Percentiles rank a stretch among this genome's conserved stretches.
These are phyloP conservation scores for Apis dorsata DNA, from an alignment of 1,140 invertebrate species.

Conservation along the genomic window DNA sequence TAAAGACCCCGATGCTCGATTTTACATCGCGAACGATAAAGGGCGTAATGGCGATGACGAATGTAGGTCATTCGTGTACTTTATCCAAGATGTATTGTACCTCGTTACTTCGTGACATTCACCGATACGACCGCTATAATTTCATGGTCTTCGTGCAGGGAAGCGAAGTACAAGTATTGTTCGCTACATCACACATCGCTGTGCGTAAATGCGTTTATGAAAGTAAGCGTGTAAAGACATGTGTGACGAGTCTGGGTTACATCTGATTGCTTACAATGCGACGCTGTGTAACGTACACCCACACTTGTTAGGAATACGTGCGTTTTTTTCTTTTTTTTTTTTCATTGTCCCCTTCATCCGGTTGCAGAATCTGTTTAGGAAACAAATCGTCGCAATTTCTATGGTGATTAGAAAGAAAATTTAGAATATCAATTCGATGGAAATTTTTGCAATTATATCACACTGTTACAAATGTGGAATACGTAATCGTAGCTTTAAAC, in stretches of 20 bases:
- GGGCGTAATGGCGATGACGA: constrained; percentile 36
- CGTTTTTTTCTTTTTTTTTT: constrained; percentile 38
- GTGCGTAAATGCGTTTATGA: constrained; percentile 17
- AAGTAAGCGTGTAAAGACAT: constrained; percentile 8
- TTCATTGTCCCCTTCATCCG: constrained; percentile 32
- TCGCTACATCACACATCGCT: constrained; percentile 14
- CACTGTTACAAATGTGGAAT: not conserved
- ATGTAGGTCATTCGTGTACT: constrained; percentile 58
- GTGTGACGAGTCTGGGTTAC: constrained; percentile 20
- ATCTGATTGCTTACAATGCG: constrained; percentile 43
- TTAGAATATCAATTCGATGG: not conserved
- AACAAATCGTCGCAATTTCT: constrained; percentile 9
- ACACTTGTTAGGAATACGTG: constrained; percentile 7
- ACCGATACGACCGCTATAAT: constrained; percentile 3
- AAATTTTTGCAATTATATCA: not conserved
- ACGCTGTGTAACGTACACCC: constrained; percentile 16
- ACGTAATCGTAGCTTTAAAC: too few relatives aligned
- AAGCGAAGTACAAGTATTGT: constrained; percentile 5
- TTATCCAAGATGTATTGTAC: constrained; percentile 1
- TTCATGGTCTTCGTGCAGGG: not conserved
- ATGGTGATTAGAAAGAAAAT: not conserved
- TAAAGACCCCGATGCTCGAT: not conserved
- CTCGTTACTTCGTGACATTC: constrained; percentile 22
- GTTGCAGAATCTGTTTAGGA: constrained; percentile 18
- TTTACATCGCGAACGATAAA: constrained; percentile 12